Conservation (phyloP, 2,113 vertebrate genomes). For the Pimephales promelas region DNA sequence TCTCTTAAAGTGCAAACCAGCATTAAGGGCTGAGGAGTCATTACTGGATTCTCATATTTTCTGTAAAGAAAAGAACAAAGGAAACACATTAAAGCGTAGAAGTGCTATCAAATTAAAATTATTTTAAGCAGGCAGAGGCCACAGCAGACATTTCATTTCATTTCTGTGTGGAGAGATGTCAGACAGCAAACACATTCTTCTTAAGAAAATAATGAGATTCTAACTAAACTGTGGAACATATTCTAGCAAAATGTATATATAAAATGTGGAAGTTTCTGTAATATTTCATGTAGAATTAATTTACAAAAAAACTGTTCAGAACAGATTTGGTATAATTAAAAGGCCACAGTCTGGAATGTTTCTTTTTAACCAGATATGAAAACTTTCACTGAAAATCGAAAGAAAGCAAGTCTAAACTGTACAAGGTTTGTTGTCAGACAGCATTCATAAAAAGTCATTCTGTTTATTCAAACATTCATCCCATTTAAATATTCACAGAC, state of each 20-base stretch:
- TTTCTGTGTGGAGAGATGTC: not conserved
- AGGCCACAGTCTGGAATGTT: not conserved
- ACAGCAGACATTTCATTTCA: not conserved
- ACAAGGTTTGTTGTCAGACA: not conserved
- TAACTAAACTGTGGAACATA: not conserved
- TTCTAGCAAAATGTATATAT: not conserved
- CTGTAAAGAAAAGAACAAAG: slow-evolving; percentile 16
- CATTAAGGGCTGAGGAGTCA: slow-evolving; percentile 4
- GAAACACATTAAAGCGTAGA: not conserved
- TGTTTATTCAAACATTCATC: not conserved
- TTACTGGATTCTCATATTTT: not conserved
- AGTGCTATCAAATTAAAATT: slow-evolving; percentile 25
- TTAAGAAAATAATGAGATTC: slow-evolving; percentile 11
- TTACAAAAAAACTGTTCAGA: not conserved
- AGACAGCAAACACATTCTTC: slow-evolving; percentile 2
- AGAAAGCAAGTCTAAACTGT: not conserved
- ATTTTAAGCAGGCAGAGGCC: slow-evolving; percentile 17
- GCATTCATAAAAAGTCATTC: not conserved
- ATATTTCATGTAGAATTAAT: not conserved
- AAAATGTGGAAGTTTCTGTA: not conserved
- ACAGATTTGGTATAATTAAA: not conserved
- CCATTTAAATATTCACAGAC: not conserved
- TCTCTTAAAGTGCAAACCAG: slow-evolving; percentile 6
- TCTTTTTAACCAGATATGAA: not conserved
- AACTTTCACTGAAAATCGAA: not conserved